Percentiles rank a stretch among this genome's conserved stretches.
Evolutionary conservation across 1,140 invertebrate species (phyloP).

Genomic region (Diachasmimorpha longicaudata): DNA sequence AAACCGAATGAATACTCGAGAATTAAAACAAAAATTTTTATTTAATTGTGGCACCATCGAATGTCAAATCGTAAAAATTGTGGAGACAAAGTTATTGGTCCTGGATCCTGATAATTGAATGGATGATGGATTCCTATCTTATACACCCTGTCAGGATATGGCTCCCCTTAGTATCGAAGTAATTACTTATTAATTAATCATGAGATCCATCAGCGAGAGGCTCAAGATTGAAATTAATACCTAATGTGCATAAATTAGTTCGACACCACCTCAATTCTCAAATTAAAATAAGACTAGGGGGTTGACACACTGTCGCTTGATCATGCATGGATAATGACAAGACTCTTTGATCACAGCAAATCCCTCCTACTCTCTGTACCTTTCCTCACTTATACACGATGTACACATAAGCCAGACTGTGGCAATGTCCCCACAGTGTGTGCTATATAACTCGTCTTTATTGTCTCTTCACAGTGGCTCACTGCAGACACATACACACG

Average conservation of each 20-base stretch:
- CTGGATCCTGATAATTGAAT: too few relatives aligned
- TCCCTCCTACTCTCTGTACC: background rate
- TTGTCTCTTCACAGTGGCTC: background rate
- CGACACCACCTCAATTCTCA: background rate
- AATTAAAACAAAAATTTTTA: too few relatives aligned
- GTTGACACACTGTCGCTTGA: background rate
- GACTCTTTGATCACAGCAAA: background rate
- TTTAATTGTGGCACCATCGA: too few relatives aligned
- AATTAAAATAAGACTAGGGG: background rate
- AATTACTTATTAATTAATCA: background rate
- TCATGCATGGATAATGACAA: background rate
- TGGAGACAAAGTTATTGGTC: too few relatives aligned
- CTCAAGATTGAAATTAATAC: background rate
- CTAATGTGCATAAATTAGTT: background rate
- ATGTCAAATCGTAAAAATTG: too few relatives aligned
- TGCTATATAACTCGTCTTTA: background rate
- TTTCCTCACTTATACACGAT: background rate
- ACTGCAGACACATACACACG: background rate
- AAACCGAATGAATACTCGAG: conserved; percentile 16
- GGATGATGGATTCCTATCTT: too few relatives aligned
- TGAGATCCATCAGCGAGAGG: background rate
- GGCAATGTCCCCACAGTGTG: background rate
- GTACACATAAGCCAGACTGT: background rate
- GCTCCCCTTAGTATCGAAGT: too few relatives aligned
- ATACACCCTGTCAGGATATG: too few relatives aligned